Base-by-base conservation (phyloP, 2,113 vertebrate species). In the Cephalopterus ornatus region DNA sequence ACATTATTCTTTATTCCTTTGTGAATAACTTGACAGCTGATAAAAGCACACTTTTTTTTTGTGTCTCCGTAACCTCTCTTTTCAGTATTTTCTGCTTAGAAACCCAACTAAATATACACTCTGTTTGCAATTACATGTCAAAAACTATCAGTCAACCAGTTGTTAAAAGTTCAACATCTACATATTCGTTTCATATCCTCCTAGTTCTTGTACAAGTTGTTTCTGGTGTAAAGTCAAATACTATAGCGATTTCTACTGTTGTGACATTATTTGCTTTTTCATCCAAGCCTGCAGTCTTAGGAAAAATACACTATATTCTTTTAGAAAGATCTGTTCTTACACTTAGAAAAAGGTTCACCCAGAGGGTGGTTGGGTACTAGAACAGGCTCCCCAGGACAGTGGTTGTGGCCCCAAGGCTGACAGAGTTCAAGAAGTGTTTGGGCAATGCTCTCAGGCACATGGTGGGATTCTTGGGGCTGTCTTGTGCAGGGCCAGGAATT, bases 91-190 rank as follows among this genome's bases (percentile, higher is more conserved):
- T 79, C 62, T 94, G 63, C 83, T 88, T 90, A 86, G 75, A 94
- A 93, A 93, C 50, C 8, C 22, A 68, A 56, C 71, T 94, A 95
- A 85, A 95, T 91, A 93, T 84, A 77, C 47, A 67, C 33, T 81
- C 42, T 65, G 17, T 91, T 95, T 87, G 49, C 68, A 85, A 95
- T 91, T 89, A 79, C 74, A 23, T 33, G 61, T 93, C 85, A 84
- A 89, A 95, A 53, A 65, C 58, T 76, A 91, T 96, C 89, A 93
- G 74, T 96, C 89, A 97, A 61, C 1, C 62, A 63, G 71, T 53
- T 92, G 71, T 76, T 76, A 73, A 88, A 89, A 91, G 89, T 89
- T 97, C 95, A 95, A 42, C n/a, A 91, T 94, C 70, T 96, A 70
- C 74, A 89, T 89, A 82, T 93, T 93, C 0, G 21, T 76, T 89